phyloP scores from a whole-genome alignment of 2,113 vertebrate species.

The Arothron firmamentum region DNA sequence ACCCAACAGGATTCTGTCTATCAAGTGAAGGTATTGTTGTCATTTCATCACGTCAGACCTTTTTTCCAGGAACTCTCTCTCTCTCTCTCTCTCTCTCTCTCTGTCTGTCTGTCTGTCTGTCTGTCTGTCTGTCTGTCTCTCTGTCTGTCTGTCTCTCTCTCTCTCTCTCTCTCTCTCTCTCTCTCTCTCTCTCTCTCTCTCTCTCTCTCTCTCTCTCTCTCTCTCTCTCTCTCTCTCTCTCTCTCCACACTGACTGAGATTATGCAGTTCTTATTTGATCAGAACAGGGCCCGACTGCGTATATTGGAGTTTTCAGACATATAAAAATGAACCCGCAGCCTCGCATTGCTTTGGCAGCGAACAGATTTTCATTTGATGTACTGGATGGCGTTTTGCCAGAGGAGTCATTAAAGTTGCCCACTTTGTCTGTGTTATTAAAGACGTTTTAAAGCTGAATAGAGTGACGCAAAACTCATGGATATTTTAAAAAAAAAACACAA shows the following conservation, averaged over 20 bases:
- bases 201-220: background rate
- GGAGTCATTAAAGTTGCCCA: conserved; percentile 30
- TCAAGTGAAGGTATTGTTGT: conserved; percentile 21
- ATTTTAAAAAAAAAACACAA: conserved; percentile 18
- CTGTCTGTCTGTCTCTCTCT: background rate
- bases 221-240: conserved; percentile 10
- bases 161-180: conserved; percentile 3
- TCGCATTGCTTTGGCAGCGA: conserved; percentile 2
- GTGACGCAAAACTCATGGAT: conserved; percentile 11
- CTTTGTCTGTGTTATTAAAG: conserved; percentile 13
- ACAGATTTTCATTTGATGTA: conserved; percentile 35
- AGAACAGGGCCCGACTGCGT: background rate
- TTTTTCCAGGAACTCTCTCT: background rate
- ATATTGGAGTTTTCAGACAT: conserved; percentile 3
- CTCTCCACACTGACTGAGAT: background rate
- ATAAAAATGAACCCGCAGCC: background rate
- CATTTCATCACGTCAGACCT: background rate
- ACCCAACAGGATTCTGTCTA: conserved; percentile 17
- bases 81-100: background rate
- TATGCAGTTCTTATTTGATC: conserved; percentile 5
- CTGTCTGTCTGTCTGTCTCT: too few relatives aligned
- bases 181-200: conserved; percentile 10
- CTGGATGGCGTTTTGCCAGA: conserved; percentile 23
- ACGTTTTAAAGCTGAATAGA: conserved; percentile 7
- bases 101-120: too few relatives aligned